Base-by-base conservation (phyloP, 2,888 invertebrate genomes). In the Aphidoletes aphidimyza region DNA sequence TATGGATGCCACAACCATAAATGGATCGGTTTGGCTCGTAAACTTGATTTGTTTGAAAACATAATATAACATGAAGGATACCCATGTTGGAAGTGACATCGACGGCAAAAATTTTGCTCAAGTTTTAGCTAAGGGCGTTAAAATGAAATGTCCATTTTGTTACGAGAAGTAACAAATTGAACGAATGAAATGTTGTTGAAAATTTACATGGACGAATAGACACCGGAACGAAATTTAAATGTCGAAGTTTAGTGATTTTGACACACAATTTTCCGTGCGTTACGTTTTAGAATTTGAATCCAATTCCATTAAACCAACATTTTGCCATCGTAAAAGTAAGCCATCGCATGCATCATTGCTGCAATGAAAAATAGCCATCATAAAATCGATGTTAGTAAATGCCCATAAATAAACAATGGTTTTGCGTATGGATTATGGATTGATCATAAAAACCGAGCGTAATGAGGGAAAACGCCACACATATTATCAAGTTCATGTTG, bases 341-440 rank as follows among this genome's bases (percentile, higher is more conserved):
- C 22, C 54, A 47, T 17, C n/a, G 26, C 6, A 14, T 26, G 54
- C 14, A 26, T 22, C 1, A 26, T 22, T 54, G 26, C 26, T 8
- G 5, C 26, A 26, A 69, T 69, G 69, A 69, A 69, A 69, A 69
- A 69, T 30, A 69, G 11, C 30, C 34, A 30, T n/a, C 26, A 69
- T 69, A 69, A 69, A 69, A 69, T 11, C 30, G 1, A 26, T 30
- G 69, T 14, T 2, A 14, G n/a, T 30, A 69, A 30, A 54, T n/a
- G 6, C n/a, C 34, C 69, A 69, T 69, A 69, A 69, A 69, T 30
- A 30, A 69, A 69, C 69, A 69, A 69, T 69, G 69, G 30, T 3
- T 47, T n/a, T n/a, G n/a, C n/a, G 22, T 22, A 54, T 54, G 3
- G 69, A 19, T 17, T 1, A 69, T 9, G 14, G 30, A 69, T 69